Evolutionary conservation across 2,888 invertebrate genomes (phyloP).

Genomic region (Eupithecia inturbata): DNA sequence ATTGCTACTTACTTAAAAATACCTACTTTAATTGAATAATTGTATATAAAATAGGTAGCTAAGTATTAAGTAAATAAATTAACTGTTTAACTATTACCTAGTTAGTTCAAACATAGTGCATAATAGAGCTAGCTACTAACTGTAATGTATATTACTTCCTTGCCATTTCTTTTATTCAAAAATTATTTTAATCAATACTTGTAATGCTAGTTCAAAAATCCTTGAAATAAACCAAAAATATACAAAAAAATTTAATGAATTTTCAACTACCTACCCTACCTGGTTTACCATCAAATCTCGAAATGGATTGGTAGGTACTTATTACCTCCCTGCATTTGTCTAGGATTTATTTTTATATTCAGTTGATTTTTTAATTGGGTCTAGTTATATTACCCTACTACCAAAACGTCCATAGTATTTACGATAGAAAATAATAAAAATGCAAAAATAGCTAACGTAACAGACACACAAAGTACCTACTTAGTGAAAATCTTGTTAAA

Average conservation of each 20-base stretch:
- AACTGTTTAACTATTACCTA: not conserved
- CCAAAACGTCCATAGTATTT: too few relatives aligned
- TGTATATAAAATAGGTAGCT: not conserved
- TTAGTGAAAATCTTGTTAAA: too few relatives aligned
- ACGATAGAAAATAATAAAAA: too few relatives aligned
- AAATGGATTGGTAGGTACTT: too few relatives aligned
- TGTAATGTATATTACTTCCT: constrained; percentile 6
- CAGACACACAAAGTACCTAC: too few relatives aligned
- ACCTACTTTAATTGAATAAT: not conserved
- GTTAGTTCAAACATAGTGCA: not conserved
- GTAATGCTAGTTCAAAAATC: constrained; percentile 27
- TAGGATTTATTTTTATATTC: too few relatives aligned
- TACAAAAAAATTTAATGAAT: constrained; percentile 26
- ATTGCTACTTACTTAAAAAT: not conserved
- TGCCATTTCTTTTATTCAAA: constrained; percentile 13
- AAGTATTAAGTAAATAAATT: not conserved
- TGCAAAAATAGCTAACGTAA: too few relatives aligned
- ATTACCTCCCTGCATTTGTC: too few relatives aligned
- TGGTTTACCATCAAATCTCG: not conserved
- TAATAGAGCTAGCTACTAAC: not conserved
- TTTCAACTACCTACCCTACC: not conserved
- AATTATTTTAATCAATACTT: constrained; percentile 15
- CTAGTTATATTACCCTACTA: too few relatives aligned
- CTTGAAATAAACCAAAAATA: constrained; percentile 42
- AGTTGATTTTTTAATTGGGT: too few relatives aligned